Conservation (phyloP, 35 echinoderm and acorn worm genomes). For the Heliocidaris tuberculata region DNA sequence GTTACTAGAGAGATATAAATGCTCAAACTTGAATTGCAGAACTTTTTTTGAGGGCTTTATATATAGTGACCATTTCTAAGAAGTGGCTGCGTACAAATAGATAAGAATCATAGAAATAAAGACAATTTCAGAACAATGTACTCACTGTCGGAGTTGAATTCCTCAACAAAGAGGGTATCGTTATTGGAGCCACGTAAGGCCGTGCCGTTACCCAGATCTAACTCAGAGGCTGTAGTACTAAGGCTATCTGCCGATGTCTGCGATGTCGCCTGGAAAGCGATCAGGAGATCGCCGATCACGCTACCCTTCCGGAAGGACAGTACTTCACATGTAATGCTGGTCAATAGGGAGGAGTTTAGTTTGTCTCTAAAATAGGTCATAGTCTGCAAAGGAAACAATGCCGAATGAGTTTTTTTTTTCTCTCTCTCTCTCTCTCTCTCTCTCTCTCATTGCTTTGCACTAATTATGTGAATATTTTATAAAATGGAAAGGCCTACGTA, state of each 20-base stretch:
- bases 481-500: neutral
- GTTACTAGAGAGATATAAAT: too few relatives aligned
- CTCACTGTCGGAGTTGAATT: too few relatives aligned
- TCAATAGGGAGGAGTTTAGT: neutral
- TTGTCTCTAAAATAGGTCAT: neutral
- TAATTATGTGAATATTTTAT: neutral
- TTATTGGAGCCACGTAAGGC: too few relatives aligned
- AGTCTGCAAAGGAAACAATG: neutral
- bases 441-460: too few relatives aligned
- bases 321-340: neutral
- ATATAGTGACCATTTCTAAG: too few relatives aligned
- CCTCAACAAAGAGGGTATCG: too few relatives aligned
- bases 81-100: too few relatives aligned
- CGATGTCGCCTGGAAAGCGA: neutral
- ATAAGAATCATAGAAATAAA: too few relatives aligned
- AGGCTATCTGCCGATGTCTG: neutral
- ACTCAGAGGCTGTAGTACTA: neutral
- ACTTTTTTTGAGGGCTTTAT: too few relatives aligned
- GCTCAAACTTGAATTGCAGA: too few relatives aligned
- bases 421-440: neutral
- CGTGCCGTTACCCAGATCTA: neutral
- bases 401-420: too few relatives aligned
- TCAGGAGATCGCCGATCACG: neutral
- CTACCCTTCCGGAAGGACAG: neutral
- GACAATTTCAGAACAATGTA: too few relatives aligned